Conservation (phyloP, 2,888 invertebrate genomes). For the Lampropteryx suffumata region DNA sequence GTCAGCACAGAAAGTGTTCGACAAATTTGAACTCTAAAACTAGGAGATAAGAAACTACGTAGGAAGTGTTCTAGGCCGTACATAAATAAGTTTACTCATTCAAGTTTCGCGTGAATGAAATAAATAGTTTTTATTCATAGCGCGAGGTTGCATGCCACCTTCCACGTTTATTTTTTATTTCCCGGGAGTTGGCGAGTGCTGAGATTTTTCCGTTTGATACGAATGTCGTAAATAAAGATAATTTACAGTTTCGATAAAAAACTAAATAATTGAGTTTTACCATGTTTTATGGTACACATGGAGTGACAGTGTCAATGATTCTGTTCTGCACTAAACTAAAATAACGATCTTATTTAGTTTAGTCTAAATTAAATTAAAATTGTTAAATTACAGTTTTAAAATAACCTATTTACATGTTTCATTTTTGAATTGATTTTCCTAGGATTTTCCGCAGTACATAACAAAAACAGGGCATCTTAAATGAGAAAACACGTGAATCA, state of each 20-base stretch:
- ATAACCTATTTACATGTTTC: too few species aligned
- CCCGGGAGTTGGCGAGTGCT: slow-evolving; percentile 11
- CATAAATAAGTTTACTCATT: slow-evolving; percentile 30
- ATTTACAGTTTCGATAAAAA: slow-evolving; percentile 5
- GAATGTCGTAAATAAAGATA: slow-evolving; percentile 11
- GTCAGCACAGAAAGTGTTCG: slow-evolving; percentile 8
- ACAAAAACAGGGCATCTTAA: too few species aligned
- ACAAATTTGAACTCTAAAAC: slow-evolving; percentile 11
- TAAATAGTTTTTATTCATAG: slow-evolving; percentile 31
- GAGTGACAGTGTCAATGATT: too few species aligned
- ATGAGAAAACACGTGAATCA: too few species aligned
- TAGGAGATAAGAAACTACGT: slow-evolving; percentile 2
- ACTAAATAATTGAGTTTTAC: not conserved
- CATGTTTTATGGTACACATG: too few species aligned
- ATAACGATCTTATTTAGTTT: too few species aligned
- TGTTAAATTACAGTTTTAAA: too few species aligned
- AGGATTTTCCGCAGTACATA: too few species aligned
- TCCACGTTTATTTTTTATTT: slow-evolving; percentile 25
- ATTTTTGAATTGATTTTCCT: too few species aligned
- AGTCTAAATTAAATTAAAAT: too few species aligned
- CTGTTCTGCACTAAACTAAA: too few species aligned
- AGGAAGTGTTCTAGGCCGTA: slow-evolving; percentile 10
- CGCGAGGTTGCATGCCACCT: slow-evolving; percentile 28
- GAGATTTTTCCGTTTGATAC: slow-evolving; percentile 10
- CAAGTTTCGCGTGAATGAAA: slow-evolving; percentile 36